These are phyloP conservation scores for Gallinago jamesoni DNA, from an alignment of 2,113 vertebrate genomes.

Conservation along the genomic window DNA sequence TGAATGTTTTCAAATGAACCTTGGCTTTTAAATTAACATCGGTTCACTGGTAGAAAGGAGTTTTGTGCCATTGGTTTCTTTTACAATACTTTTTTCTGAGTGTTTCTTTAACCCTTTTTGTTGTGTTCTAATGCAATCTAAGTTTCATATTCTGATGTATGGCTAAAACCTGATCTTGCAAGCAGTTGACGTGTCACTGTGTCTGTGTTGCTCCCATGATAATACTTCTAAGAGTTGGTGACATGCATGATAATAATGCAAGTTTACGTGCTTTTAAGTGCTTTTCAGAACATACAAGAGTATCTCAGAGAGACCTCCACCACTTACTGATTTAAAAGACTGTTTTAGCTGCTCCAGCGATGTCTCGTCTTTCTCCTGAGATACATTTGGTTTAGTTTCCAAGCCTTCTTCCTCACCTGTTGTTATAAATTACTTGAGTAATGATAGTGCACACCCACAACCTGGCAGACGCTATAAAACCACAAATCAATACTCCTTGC, in stretches of 20 bases:
- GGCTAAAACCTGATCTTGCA: neutral
- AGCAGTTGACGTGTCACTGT: neutral
- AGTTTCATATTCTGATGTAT: neutral
- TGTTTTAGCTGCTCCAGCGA: neutral
- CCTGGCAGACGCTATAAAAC: neutral
- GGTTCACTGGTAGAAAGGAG: neutral
- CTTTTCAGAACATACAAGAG: neutral
- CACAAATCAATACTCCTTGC: neutral
- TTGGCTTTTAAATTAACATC: constrained; percentile 5
- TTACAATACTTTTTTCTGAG: neutral
- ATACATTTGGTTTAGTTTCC: neutral
- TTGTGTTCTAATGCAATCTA: neutral
- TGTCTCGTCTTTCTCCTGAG: neutral
- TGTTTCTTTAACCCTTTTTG: constrained; percentile 17
- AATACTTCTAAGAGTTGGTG: neutral
- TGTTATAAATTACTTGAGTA: constrained; percentile 22
- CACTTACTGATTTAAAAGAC: neutral
- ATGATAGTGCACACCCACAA: neutral
- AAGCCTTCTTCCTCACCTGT: neutral
- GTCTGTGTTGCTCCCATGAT: neutral
- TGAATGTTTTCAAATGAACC: constrained; percentile 16
- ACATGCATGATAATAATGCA: neutral
- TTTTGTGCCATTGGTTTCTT: neutral
- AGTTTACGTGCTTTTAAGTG: neutral
- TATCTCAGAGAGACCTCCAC: neutral